Evolutionary conservation across 1,140 invertebrate genomes (phyloP).

Genomic region (Diorhabda sublineata): DNA sequence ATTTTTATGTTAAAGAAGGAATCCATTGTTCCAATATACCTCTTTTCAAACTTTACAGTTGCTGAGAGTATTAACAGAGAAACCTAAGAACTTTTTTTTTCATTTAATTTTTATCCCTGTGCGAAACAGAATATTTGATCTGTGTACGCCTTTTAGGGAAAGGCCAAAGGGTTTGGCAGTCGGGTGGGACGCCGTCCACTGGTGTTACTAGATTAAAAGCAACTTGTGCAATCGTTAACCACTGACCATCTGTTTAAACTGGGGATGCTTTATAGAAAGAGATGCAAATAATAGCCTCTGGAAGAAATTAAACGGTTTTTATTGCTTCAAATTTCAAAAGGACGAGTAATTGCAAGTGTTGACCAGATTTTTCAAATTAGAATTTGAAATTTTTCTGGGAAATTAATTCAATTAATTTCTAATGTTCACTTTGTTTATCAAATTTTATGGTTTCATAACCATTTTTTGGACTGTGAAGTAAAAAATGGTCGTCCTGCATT

Average conservation of each 20-base stretch:
- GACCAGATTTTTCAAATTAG: not conserved
- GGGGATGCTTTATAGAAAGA: not conserved
- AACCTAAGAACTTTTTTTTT: too few species aligned
- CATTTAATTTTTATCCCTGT: too few species aligned
- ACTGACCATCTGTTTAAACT: not conserved
- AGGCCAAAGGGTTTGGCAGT: not conserved
- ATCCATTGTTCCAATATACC: too few species aligned
- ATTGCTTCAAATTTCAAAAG: not conserved
- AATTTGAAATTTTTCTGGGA: too few species aligned
- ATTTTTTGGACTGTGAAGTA: too few species aligned
- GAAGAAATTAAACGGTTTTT: not conserved
- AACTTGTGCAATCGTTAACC: constrained; percentile 2
- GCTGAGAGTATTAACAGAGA: too few species aligned
- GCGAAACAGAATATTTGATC: not conserved
- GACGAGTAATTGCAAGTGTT: not conserved
- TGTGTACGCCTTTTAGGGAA: not conserved
- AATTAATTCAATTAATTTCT: too few species aligned
- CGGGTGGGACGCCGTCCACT: constrained; percentile 1
- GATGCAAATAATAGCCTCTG: not conserved
- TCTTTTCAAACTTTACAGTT: too few species aligned
- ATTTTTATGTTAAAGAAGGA: too few species aligned
- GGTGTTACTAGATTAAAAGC: constrained; percentile 2
- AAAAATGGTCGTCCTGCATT: too few species aligned
- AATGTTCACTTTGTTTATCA: too few species aligned
- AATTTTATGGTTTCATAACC: too few species aligned